These are phyloP conservation scores for Piliocolobus tephrosceles DNA, from an alignment of 2,113 vertebrate species.

Conservation along the genomic window DNA sequence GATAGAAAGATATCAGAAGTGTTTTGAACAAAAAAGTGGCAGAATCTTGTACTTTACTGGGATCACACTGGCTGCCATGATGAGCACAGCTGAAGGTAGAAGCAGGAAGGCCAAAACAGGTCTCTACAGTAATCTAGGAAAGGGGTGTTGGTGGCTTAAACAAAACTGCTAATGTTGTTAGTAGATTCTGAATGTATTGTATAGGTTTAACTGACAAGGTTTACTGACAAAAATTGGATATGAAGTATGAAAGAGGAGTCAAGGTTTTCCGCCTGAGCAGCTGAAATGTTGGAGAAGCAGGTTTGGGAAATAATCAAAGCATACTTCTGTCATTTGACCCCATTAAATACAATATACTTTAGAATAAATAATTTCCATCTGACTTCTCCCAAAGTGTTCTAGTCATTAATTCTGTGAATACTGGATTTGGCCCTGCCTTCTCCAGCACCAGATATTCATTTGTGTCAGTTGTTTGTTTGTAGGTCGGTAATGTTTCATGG, in stretches of 20 bases:
- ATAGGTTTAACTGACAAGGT: neutral
- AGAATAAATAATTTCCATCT: slow-evolving; percentile 4
- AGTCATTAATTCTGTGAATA: neutral
- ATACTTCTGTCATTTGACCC: neutral
- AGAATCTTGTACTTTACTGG: neutral
- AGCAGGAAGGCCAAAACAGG: neutral
- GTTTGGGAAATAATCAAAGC: neutral
- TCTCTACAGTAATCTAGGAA: neutral
- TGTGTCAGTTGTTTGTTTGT: neutral
- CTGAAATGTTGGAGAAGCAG: neutral
- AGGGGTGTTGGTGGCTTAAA: neutral
- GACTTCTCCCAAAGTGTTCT: neutral
- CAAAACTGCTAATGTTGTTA: neutral
- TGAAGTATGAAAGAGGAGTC: neutral
- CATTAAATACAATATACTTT: neutral
- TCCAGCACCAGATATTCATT: neutral
- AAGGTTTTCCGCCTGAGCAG: neutral
- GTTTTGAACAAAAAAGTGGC: neutral
- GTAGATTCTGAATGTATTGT: neutral
- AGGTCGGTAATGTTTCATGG: neutral
- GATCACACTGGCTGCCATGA: neutral
- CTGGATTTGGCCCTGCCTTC: neutral
- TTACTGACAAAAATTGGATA: neutral
- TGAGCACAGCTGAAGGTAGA: neutral
- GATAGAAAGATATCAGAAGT: neutral